Base-by-base conservation (phyloP, 2,888 invertebrate species). In the Pimpla rufipes region DNA sequence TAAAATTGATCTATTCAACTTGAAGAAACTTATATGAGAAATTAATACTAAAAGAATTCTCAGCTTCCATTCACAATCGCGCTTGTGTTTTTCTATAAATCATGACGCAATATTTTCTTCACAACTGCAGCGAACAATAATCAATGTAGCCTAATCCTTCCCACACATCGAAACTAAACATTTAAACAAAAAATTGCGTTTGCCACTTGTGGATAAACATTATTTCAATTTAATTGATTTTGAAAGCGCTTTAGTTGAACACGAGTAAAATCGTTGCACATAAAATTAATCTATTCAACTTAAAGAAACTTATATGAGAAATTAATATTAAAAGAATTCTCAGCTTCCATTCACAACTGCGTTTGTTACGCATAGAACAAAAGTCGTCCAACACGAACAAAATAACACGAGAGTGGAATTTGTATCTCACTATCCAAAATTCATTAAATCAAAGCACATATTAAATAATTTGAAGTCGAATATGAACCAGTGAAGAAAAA, bases 71-170 rank as follows among this genome's bases (percentile, higher is more conserved):
- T n/a, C n/a, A n/a, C n/a, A n/a, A n/a, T n/a, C n/a, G n/a, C n/a
- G n/a, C n/a, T n/a, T n/a, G n/a, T n/a, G n/a, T 79, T 88, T 89
- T 81, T 86, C 76, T 85, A 86, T 74, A 85, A 76, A 80, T 71
- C 50, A 50, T n/a, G 23, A 42, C 35, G 40, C 1, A 18, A 52
- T 13, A 29, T 37, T 59, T 37, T 47, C n/a, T 73, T 64, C 45
- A 10, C n/a, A 35, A 16, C 29, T 13, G 16, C 29, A 6, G 47
- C 45, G 50, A 35, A 16, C 59, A n/a, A n/a, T n/a, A 18, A 37
- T 29, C 71, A 57, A 42, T 2, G 47, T 57, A 23, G 8, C 45
- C 35, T 42, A 6, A 18, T 52, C 67, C 68, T 64, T 47, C 0
- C 40, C 29, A 50, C 45, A 67, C n/a, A 5, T 29, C 10, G 21